These are phyloP conservation scores for Tenthredo notha DNA, from an alignment of 2,888 invertebrate species.

Conservation along the genomic window DNA sequence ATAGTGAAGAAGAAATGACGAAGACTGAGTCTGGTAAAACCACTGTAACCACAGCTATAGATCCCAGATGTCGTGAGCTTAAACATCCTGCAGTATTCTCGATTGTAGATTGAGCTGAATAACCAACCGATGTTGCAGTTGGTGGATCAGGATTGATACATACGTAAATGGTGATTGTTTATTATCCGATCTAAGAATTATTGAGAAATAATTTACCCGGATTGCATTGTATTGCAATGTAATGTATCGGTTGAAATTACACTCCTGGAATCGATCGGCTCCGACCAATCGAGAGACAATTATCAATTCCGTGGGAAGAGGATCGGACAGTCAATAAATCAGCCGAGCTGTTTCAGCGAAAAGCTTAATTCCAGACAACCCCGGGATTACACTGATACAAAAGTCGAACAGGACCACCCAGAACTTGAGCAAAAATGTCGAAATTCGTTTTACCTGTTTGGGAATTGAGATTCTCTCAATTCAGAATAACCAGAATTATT, in stretches of 20 bases:
- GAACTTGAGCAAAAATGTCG: background rate
- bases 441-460: background rate
- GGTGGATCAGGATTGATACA: background rate
- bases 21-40: background rate
- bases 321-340: background rate
- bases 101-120: constrained; percentile 14
- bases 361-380: background rate
- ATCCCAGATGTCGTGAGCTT: constrained; percentile 17
- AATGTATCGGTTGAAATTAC: background rate
- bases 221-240: background rate
- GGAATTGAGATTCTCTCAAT: background rate
- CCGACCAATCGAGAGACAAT: background rate
- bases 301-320: constrained; percentile 22
- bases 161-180: background rate
- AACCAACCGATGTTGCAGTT: background rate
- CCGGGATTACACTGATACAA: background rate
- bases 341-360: background rate
- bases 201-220: background rate
- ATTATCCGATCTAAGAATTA: background rate
- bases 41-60: constrained; percentile 23
- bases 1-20: background rate
- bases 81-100: constrained; percentile 31
- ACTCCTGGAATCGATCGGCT: background rate
- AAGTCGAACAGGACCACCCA: background rate
- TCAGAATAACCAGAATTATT: background rate